Evolutionary conservation across 2,888 invertebrate species (phyloP), one percentile per base, ranked within the genome.

Genomic region (Germaria angustata): DNA sequence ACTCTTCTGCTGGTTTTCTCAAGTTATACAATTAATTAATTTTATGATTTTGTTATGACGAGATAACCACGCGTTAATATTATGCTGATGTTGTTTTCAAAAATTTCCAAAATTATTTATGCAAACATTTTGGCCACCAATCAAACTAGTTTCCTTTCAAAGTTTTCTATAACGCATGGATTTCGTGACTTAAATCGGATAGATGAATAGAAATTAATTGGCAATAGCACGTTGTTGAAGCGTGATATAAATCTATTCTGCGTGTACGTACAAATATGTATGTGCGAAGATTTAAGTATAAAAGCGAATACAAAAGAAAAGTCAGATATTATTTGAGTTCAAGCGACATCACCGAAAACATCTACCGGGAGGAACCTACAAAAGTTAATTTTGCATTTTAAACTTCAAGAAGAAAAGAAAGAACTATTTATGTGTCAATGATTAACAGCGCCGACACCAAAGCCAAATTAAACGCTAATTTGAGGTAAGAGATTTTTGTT

Each of bases 361-460:
- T 65, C 69, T 65, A 2, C 0, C n/a, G 11, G 51, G n/a, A 17
- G 15, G 28, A 71, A 41, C 36, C 15, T 15, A 28, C 7, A 28
- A 49, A 3, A 28, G 8, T 13, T 32, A 4, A 7, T 11, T 34
- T 61, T 55, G 13, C 49, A 11, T 55, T 49, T 51, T 17, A 46
- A 32, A 41, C 13, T 49, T 46, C 17, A 20, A 1, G 8, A 44
- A 1, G 8, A 44, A 20, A 53, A 1, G 8, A 36, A 20, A 44
- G 24, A 75, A 59, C 1, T 71, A 53, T 75, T 63, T 84, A 87
- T 90, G 90, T 90, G 90, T 90, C 90, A 90, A 90, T 90, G 90
- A 87, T 85, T 87, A 88, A 88, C 87, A 90, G 86, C 57, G 84
- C 88, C 86, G 91, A 91, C 87, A 87, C 90, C 78, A 91, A 91